Conservation (phyloP, 2,113 vertebrate genomes). For the Barnardius zonarius region DNA sequence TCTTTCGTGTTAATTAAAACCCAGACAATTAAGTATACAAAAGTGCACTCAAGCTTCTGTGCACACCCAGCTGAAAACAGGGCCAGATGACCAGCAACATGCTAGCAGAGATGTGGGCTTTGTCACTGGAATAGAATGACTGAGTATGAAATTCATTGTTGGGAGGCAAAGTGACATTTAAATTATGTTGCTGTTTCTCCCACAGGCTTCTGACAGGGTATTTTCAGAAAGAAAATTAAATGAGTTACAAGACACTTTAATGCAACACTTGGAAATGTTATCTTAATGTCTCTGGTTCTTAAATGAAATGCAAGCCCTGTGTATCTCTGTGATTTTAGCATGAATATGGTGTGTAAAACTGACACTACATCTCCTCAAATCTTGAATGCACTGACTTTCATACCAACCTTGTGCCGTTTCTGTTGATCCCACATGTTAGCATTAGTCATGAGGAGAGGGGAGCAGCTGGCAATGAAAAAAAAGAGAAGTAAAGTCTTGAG, state of each 20-base stretch:
- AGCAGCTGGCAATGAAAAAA: background rate
- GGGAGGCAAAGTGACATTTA: conserved; percentile 54
- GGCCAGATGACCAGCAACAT: background rate
- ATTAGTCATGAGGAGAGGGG: background rate
- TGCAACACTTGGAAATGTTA: conserved; percentile 1
- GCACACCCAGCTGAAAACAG: background rate
- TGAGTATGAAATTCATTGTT: background rate
- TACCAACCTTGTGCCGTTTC: background rate
- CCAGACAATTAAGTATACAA: background rate
- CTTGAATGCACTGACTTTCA: background rate
- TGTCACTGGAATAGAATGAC: background rate
- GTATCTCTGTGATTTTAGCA: background rate
- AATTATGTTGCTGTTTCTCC: conserved; percentile 44
- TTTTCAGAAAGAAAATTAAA: conserved; percentile 50
- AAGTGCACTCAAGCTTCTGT: background rate
- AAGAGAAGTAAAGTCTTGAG: background rate
- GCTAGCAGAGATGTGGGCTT: background rate
- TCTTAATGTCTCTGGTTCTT: conserved; percentile 9
- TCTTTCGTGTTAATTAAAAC: conserved; percentile 43
- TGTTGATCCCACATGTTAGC: background rate
- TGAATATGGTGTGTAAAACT: background rate
- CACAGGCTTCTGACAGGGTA: conserved; percentile 9
- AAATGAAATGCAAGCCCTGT: background rate
- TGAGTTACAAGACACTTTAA: conserved; percentile 36
- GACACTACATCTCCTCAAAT: background rate